Conservation (phyloP, 2,113 vertebrate genomes). For the Nerophis lumbriciformis region DNA sequence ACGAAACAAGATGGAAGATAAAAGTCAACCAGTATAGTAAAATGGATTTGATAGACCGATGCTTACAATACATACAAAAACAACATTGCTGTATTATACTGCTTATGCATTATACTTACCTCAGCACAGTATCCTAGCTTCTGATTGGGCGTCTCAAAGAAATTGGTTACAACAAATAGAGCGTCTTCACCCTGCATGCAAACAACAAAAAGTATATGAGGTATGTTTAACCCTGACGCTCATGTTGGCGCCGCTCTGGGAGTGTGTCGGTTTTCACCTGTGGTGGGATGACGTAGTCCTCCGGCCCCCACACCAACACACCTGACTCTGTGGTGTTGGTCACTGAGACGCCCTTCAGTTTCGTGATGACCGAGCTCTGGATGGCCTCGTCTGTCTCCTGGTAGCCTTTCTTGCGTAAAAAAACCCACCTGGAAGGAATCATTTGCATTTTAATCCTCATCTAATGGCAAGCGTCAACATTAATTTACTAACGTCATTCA, state of each 20-base stretch:
- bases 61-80: not conserved
- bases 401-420: constrained; percentile 86
- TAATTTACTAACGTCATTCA: too few relatives aligned
- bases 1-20: too few relatives aligned
- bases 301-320: constrained; percentile 83
- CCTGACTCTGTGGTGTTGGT: constrained; percentile 81
- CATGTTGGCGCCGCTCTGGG: not conserved
- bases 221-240: not conserved
- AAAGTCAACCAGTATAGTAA: too few relatives aligned
- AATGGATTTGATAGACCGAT: too few relatives aligned
- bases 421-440: constrained; percentile 81
- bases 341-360: constrained; percentile 84
- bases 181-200: constrained; percentile 78
- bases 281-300: constrained; percentile 86
- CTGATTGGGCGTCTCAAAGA: constrained; percentile 86
- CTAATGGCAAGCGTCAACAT: too few relatives aligned
- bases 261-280: constrained; percentile 70
- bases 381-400: constrained; percentile 84
- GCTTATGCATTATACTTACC: constrained; percentile 66
- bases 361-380: constrained; percentile 85
- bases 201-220: constrained; percentile 6
- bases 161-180: constrained; percentile 85
- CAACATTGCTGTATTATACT: not conserved
- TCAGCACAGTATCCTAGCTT: constrained; percentile 80
- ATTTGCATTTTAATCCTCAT: not conserved